Base-by-base conservation (phyloP, 2,113 vertebrate species). In the Megaceryle torquata region DNA sequence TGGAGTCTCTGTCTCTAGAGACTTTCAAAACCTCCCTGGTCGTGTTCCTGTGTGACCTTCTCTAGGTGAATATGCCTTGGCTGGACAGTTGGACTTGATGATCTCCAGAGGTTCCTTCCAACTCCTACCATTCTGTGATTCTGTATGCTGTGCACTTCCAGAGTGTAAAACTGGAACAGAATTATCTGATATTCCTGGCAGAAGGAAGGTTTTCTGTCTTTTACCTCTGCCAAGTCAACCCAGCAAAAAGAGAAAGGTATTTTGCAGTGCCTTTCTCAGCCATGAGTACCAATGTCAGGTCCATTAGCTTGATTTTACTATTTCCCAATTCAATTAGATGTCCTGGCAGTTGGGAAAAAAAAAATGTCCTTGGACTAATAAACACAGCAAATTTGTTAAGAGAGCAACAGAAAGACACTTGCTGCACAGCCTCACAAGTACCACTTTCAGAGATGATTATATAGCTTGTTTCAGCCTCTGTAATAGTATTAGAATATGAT, bases 331-430 rank as follows among this genome's bases (percentile, higher is more conserved):
- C 48, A n/a, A 87, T 96, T 72, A 88, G 74, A 85, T 85, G 71
- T 59, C 44, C 37, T 70, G 60, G 63, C 60, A 88, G 26, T 76
- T 81, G 79, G 48, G 48, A 15, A 39, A 80, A 84, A 90, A 41
- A 84, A 90, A 41, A 13, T 39, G 37, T 81, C 68, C 64, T 95
- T 90, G 90, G 68, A 67, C 79, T 94, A 93, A 93, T 75, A 88
- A 95, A 82, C 72, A 68, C 29, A 59, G 78, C 17, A 89, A 80
- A 91, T 81, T 72, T 85, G 28, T 59, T 82, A 65, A 46, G 10
- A 54, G 57, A 92, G 31, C n/a, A 50, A 37, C 10, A 85, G 64
- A 78, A 86, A 67, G 61, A 24, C 25, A 26, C 12, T 79, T 77
- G 25, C 56, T 89, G 54, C 25, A 39, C 21, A 68, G 61, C 41